Percentiles rank a stretch among this genome's conserved stretches.
These are phyloP conservation scores for Luperina testacea DNA, from an alignment of 2,888 invertebrate species.

Conservation along the genomic window DNA sequence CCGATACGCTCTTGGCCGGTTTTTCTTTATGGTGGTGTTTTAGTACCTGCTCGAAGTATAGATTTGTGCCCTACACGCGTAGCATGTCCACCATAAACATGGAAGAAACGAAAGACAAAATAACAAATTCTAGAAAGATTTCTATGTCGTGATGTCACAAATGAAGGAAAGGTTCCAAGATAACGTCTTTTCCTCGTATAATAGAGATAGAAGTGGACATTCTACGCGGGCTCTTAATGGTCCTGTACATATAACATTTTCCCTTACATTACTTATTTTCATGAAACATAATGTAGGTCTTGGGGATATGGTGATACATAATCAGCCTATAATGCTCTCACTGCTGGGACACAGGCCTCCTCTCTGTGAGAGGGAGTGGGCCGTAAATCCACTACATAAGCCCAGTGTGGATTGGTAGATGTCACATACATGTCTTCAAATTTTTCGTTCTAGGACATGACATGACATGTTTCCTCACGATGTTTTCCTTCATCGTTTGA, in stretches of 20 bases:
- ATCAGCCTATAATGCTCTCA: background rate
- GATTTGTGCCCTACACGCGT: background rate
- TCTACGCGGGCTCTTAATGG: background rate
- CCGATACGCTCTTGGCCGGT: too few relatives aligned
- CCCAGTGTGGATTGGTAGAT: background rate
- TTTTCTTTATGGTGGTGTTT: background rate
- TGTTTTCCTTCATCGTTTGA: background rate
- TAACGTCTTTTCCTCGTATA: background rate
- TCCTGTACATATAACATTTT: background rate
- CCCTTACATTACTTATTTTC: background rate
- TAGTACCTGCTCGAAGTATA: background rate
- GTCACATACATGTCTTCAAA: background rate
- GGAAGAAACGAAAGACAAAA: background rate
- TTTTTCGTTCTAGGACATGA: background rate
- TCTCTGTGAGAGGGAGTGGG: background rate
- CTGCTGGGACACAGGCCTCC: background rate
- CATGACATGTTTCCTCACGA: background rate
- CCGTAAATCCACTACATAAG: background rate
- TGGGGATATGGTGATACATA: background rate
- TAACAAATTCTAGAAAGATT: background rate
- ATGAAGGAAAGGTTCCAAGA: background rate
- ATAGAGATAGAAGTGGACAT: background rate
- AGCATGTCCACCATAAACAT: background rate
- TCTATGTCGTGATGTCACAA: background rate
- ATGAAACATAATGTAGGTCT: background rate